These are phyloP conservation scores for Lamellibrachia luymesi DNA, from an alignment of 1,140 invertebrate species.

Conservation along the genomic window DNA sequence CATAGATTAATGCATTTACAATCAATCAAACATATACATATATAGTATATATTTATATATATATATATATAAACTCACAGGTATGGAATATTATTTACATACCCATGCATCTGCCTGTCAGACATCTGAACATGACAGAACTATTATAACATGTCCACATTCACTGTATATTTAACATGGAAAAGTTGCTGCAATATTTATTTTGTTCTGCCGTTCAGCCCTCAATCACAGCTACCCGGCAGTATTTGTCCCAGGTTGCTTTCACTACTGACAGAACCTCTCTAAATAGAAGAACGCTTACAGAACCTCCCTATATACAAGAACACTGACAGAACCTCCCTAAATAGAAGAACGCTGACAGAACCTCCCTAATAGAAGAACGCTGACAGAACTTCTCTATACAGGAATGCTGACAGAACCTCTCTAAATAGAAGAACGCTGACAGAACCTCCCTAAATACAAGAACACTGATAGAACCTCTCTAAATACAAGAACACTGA, in stretches of 20 bases:
- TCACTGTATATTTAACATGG: neutral
- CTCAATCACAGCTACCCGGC: neutral
- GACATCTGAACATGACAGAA: neutral
- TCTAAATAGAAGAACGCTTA: neutral
- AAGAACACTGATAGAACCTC: too few species aligned
- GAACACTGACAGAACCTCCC: neutral
- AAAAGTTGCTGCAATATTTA: neutral
- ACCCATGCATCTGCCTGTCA: neutral
- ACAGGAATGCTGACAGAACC: too few species aligned
- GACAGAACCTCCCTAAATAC: too few species aligned
- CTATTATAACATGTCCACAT: neutral
- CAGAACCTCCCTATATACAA: too few species aligned
- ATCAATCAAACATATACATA: too few species aligned
- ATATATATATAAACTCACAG: too few species aligned
- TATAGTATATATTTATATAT: too few species aligned
- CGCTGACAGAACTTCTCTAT: too few species aligned
- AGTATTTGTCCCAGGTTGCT: neutral
- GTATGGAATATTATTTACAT: too few species aligned
- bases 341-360: neutral
- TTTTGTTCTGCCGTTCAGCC: neutral
- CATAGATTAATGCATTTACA: too few species aligned
- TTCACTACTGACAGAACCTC: neutral
- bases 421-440: too few species aligned
- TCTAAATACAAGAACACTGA: too few species aligned
- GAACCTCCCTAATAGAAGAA: neutral